Base-by-base conservation (phyloP, 2,113 vertebrate species). In the Mystacornis crossleyi region DNA sequence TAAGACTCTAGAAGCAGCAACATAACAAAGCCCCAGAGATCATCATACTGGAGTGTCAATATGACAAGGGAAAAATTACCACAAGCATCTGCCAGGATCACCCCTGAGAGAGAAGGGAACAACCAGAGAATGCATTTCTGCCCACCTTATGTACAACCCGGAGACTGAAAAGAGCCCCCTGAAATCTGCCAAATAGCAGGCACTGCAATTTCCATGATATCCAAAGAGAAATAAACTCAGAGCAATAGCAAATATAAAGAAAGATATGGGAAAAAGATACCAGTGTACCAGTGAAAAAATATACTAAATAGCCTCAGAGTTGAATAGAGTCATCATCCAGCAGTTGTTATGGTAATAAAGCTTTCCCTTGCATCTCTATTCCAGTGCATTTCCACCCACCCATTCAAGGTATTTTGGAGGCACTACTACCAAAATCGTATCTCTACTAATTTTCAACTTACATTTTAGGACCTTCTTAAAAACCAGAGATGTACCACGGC, bases 291-390 rank as follows among this genome's bases (percentile, higher is more conserved):
- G 33, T 57, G 33, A 24, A 57, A 58, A 58, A 58, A 58, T n/a
- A 58, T 36, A 58, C 57, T 64, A 57, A 91, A 90, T 80, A 82
- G 87, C 81, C 91, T 94, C 58, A 16, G 18, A 79, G 66, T 42
- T 89, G 77, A 84, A 58, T 12, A 28, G n/a, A 92, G 80, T 50
- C 51, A 54, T 73, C 67, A 89, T 72, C 72, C 55, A 81, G 71
- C 73, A 95, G 86, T 89, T 95, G 89, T 95, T 96, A 90, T 62
- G 72, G 93, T 89, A 96, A 87, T 90, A 93, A 82, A 91, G 85
- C 71, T 90, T 86, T 89, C 65, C 82, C 36, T 67, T 86, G 82
- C 67, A 70, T 92, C 75, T 83, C 75, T 78, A 8, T 73, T 93
- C 67, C 80, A 74, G 53, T 67, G 83, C 64, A 71, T 86, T 92